These are phyloP conservation scores for Drosophila anceps DNA, from an alignment of 2,888 invertebrate species.

Conservation along the genomic window DNA sequence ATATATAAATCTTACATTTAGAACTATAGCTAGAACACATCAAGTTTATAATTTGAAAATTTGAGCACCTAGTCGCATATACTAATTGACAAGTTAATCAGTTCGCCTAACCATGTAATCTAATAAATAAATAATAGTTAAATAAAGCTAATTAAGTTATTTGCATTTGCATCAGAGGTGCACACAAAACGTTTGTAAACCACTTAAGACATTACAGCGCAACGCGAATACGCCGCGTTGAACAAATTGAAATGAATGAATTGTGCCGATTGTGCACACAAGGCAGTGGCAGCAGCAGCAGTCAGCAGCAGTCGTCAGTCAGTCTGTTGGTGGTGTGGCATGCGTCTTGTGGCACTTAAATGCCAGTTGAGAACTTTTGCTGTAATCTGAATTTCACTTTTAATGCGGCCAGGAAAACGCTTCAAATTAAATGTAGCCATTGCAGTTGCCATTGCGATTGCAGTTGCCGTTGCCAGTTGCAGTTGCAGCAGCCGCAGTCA, in stretches of 20 bases:
- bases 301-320: background rate
- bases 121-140: background rate
- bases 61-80: too few relatives aligned
- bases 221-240: slow-evolving; percentile 63
- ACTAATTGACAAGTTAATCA: background rate
- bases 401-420: slow-evolving; percentile 37
- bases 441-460: slow-evolving; percentile 24
- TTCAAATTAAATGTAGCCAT: slow-evolving; percentile 54
- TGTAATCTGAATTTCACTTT: slow-evolving; percentile 64
- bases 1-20: too few relatives aligned
- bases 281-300: background rate
- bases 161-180: slow-evolving; percentile 11
- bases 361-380: slow-evolving; percentile 43
- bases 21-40: too few relatives aligned
- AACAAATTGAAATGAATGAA: slow-evolving; percentile 53
- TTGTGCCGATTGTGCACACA: background rate
- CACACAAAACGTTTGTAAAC: slow-evolving; percentile 39
- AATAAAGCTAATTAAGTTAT: slow-evolving; percentile 31
- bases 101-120: background rate
- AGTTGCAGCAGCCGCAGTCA: slow-evolving; percentile 61
- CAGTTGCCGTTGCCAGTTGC: slow-evolving; percentile 4
- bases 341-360: slow-evolving; percentile 62
- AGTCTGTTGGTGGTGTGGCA: slow-evolving; percentile 26
- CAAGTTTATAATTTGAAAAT: too few relatives aligned
- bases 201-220: slow-evolving; percentile 48